Evolutionary conservation across 2,797 vertebrate species (phyloP).

Genomic region (Bothrops alternatus): DNA sequence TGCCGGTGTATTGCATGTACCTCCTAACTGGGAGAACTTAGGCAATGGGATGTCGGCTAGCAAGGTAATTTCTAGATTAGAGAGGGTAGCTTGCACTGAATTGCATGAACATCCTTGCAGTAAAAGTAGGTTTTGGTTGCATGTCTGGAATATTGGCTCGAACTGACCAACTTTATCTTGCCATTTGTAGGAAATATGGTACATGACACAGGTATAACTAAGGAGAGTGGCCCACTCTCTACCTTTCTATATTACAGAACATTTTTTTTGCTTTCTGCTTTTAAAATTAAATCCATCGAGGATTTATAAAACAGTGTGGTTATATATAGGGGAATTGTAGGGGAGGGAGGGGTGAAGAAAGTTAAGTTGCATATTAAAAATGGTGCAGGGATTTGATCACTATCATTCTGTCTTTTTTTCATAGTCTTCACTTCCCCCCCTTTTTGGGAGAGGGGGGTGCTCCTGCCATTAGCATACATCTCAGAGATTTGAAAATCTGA

Average conservation of each 20-base stretch:
- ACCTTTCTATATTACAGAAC: neutral
- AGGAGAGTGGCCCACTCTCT: neutral
- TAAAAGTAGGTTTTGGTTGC: neutral
- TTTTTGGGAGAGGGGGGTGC: too few species aligned
- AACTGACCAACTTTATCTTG: neutral
- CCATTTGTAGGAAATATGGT: neutral
- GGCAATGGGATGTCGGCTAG: neutral
- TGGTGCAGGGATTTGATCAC: neutral
- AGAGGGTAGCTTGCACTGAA: neutral
- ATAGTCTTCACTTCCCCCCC: neutral
- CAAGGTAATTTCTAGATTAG: neutral
- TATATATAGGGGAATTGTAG: slow-evolving; percentile 9
- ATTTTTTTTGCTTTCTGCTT: neutral
- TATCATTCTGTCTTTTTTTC: neutral
- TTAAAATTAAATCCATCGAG: slow-evolving; percentile 56
- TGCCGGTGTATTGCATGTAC: neutral
- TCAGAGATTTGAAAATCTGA: slow-evolving; percentile 70
- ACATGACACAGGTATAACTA: neutral
- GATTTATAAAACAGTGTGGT: slow-evolving; percentile 57
- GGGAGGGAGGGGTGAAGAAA: neutral
- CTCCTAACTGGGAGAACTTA: neutral
- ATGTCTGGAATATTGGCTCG: neutral
- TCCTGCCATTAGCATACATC: slow-evolving; percentile 39
- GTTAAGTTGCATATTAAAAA: neutral
- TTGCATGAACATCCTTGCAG: neutral